Conservation (phyloP, 2,797 vertebrate genomes). For the Anguilla megastoma region DNA sequence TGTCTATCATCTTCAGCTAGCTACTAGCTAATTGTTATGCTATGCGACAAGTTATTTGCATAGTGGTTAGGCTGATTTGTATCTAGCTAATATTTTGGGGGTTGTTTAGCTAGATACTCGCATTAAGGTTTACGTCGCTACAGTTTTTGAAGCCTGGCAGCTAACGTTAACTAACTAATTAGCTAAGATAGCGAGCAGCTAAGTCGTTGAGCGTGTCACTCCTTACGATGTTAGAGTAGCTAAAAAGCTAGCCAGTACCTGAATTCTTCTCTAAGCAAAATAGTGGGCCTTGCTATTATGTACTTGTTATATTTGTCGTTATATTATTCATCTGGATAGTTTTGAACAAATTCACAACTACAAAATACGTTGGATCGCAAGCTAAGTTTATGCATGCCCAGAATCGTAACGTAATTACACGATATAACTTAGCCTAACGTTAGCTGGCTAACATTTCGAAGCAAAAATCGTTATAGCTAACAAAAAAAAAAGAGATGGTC, state of each 20-base stretch:
- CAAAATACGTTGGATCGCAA: not conserved
- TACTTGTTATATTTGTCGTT: not conserved
- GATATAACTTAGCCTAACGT: not conserved
- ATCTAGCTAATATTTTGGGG: not conserved
- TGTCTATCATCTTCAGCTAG: not conserved
- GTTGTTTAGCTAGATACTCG: not conserved
- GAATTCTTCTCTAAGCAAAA: not conserved
- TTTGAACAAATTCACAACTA: not conserved
- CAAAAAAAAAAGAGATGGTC: not conserved
- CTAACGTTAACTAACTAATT: not conserved
- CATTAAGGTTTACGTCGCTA: not conserved
- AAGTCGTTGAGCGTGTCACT: constrained; percentile 10
- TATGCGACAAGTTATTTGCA: not conserved
- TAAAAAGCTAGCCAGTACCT: not conserved
- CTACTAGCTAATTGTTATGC: not conserved
- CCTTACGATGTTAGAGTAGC: not conserved
- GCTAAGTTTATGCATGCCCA: not conserved
- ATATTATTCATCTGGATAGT: constrained; percentile 8
- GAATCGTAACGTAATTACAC: not conserved
- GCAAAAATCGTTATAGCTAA: not conserved
- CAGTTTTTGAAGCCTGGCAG: not conserved
- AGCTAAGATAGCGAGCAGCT: not conserved
- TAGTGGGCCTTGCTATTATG: not conserved
- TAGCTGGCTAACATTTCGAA: not conserved
- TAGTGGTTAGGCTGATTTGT: not conserved